Percentiles rank a stretch among this genome's conserved stretches.
phyloP scores from a whole-genome alignment of 2,113 vertebrate species.

The Coryphaenoides rupestris region DNA sequence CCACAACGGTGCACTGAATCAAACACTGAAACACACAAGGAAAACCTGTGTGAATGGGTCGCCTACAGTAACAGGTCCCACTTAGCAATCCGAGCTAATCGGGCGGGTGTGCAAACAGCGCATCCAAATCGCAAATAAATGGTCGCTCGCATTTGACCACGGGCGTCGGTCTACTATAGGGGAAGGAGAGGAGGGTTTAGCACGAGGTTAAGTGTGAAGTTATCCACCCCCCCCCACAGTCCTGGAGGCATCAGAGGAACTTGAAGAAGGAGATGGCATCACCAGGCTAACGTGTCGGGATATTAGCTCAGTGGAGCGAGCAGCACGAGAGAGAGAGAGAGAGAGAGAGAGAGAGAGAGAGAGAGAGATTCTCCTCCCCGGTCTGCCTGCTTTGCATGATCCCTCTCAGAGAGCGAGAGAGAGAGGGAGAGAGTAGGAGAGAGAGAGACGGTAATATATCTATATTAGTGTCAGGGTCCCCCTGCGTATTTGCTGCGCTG shows the following conservation, averaged over 20 bases:
- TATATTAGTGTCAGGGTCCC: constrained; percentile 53
- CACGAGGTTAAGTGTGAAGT: not conserved
- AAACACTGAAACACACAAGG: too few species aligned
- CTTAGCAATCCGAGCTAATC: too few species aligned
- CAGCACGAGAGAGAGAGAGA: not conserved
- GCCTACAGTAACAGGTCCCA: constrained; percentile 2
- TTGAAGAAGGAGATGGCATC: constrained; percentile 3
- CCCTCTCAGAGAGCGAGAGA: constrained; percentile 33
- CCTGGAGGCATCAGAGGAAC: constrained; percentile 6
- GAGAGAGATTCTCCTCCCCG: too few species aligned
- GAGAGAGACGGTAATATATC: constrained; percentile 45
- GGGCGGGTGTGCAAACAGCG: too few species aligned
- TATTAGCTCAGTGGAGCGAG: constrained; percentile 10
- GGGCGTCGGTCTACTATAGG: too few species aligned
- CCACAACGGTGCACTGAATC: too few species aligned
- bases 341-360: too few species aligned
- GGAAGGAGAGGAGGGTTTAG: constrained; percentile 4
- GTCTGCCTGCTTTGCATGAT: constrained; percentile 39
- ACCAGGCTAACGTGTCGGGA: constrained; percentile 8
- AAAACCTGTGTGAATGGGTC: constrained; percentile 12
- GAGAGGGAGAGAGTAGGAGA: too few species aligned
- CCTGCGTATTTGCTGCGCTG: constrained; percentile 26
- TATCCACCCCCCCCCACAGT: too few species aligned
- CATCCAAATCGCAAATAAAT: too few species aligned
- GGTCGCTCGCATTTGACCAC: too few species aligned